Conservation (phyloP, 2,113 vertebrate genomes). For the Stigmatopora nigra region DNA sequence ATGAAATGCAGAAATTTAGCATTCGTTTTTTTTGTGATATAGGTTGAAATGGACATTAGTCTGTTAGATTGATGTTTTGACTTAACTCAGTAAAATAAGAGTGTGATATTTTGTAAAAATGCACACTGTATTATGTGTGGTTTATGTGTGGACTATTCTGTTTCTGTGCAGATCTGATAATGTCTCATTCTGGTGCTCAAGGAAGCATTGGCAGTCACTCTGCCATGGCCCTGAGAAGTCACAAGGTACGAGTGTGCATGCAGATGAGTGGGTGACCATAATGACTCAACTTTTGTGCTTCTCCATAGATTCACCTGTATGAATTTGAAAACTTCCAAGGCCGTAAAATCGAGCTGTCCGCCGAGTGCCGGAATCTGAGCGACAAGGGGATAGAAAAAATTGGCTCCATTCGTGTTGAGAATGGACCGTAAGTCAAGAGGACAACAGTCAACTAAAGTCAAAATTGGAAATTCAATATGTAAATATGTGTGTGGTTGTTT, state of each 20-base stretch:
- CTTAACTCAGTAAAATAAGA: not conserved
- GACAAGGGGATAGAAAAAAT: conserved; percentile 70
- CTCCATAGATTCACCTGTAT: conserved; percentile 69
- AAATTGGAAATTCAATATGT: not conserved
- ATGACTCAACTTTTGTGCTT: not conserved
- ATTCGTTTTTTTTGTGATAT: not conserved
- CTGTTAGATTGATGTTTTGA: not conserved
- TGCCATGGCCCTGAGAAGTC: conserved; percentile 56
- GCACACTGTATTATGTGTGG: not conserved
- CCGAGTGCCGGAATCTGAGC: conserved; percentile 67
- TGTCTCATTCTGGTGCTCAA: conserved; percentile 76
- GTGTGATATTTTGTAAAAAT: not conserved
- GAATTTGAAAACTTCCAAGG: conserved; percentile 80
- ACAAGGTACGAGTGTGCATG: conserved; percentile 53
- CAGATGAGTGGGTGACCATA: not conserved
- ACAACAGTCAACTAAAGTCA: not conserved
- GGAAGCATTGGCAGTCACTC: conserved; percentile 75
- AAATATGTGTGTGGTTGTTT: not conserved
- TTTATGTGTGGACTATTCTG: conserved; percentile 15
- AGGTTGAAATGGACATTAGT: not conserved
- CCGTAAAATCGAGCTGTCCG: conserved; percentile 66
- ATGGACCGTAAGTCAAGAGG: conserved; percentile 69
- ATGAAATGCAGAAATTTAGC: not conserved
- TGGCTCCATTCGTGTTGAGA: conserved; percentile 73
- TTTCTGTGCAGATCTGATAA: conserved; percentile 51